Evolutionary conservation across 2,113 vertebrate genomes (phyloP).

Genomic region (Paradisaea rubra): DNA sequence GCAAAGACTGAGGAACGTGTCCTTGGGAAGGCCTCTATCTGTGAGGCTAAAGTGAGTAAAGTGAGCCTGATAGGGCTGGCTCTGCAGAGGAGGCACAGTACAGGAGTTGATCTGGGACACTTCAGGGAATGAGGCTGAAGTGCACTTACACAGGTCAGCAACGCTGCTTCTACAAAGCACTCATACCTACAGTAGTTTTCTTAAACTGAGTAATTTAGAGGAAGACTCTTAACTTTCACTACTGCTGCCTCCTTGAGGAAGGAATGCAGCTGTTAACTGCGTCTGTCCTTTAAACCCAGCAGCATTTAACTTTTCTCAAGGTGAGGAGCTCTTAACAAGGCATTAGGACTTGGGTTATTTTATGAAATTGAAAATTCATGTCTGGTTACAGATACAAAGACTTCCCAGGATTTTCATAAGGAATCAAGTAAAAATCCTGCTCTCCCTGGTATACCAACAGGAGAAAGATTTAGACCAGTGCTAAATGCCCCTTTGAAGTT

Average conservation of each 20-base stretch:
- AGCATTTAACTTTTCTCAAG: not conserved
- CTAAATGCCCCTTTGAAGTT: not conserved
- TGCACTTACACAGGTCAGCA: not conserved
- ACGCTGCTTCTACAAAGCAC: rapidly evolving
- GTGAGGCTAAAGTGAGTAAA: not conserved
- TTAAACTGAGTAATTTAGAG: not conserved
- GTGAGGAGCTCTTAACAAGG: not conserved
- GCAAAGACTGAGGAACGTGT: rapidly evolving
- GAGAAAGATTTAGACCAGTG: not conserved
- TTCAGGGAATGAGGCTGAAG: not conserved
- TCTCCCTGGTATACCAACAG: not conserved
- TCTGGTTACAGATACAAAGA: not conserved
- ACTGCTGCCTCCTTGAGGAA: constrained; percentile 12
- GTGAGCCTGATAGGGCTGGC: not conserved
- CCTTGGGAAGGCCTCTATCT: not conserved
- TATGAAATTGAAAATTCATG: not conserved
- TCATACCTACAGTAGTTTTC: not conserved
- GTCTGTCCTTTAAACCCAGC: not conserved
- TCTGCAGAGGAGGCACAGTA: not conserved
- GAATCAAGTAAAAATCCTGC: not conserved
- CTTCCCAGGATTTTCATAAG: not conserved
- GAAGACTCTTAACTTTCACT: not conserved
- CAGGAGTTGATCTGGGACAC: not conserved
- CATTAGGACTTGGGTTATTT: not conserved
- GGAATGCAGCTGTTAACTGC: not conserved